These are phyloP conservation scores for Eciton burchellii DNA, from an alignment of 1,140 invertebrate species.

Conservation along the genomic window DNA sequence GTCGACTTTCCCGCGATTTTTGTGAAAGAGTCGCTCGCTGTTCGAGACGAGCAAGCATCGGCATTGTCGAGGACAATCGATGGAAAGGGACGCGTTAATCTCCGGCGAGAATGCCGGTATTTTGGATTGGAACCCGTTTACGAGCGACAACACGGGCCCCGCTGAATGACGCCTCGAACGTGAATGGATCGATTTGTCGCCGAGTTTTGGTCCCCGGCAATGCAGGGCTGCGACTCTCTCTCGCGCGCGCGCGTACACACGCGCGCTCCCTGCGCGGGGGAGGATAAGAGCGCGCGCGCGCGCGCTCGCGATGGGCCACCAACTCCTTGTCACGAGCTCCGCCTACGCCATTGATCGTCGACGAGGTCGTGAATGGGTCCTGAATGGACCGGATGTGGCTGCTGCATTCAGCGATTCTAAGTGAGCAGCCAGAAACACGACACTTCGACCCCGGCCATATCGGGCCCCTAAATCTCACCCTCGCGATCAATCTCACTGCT, in stretches of 20 bases:
- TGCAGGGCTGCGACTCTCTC: neutral
- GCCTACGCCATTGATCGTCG: slow-evolving; percentile 70
- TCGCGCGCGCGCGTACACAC: slow-evolving; percentile 22
- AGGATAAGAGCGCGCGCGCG: slow-evolving; percentile 48
- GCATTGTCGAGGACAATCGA: slow-evolving; percentile 34
- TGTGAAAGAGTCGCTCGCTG: neutral
- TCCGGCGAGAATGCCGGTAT: slow-evolving; percentile 70
- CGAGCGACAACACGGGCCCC: slow-evolving; percentile 74
- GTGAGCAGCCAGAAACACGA: slow-evolving; percentile 81
- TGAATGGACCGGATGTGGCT: slow-evolving; percentile 81
- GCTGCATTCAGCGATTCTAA: slow-evolving; percentile 75
- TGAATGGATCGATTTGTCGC: slow-evolving; percentile 80
- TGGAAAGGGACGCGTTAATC: slow-evolving; percentile 43
- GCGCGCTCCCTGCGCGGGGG: neutral
- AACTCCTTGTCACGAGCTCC: slow-evolving; percentile 71
- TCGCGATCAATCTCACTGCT: slow-evolving; percentile 46
- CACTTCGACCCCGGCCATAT: slow-evolving; percentile 67
- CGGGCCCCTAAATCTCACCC: slow-evolving; percentile 63
- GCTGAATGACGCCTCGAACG: slow-evolving; percentile 69
- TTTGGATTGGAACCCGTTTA: slow-evolving; percentile 77
- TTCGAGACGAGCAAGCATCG: slow-evolving; percentile 7
- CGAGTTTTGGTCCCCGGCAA: slow-evolving; percentile 47
- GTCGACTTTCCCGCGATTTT: slow-evolving; percentile 37
- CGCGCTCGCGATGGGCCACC: slow-evolving; percentile 68
- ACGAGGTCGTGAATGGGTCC: slow-evolving; percentile 61